Base-by-base conservation (phyloP, 2,797 vertebrate species). In the Myotis vivesi region DNA sequence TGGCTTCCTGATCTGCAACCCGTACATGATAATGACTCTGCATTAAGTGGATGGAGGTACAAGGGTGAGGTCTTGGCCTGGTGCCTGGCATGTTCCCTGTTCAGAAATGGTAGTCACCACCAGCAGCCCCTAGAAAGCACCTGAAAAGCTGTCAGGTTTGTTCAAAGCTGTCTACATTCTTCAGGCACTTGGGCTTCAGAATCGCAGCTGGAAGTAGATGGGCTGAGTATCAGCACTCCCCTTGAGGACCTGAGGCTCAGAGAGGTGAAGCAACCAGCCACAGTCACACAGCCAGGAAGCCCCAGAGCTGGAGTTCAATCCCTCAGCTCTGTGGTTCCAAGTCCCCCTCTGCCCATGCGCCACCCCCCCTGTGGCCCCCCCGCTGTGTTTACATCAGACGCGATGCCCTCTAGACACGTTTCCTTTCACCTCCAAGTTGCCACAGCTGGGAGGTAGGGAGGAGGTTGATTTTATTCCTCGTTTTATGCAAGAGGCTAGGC, bases 11-110 rank as follows among this genome's bases (percentile, higher is more conserved):
- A 41, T 49, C 69, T 28, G 62, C 25, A 30, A 19, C 25, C 9
- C 22, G 9, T 8, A 2, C n/a, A 17, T 6, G 8, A 15, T 11
- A 0, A 8, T 55, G 9, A 22, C 38, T 59, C 57, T 38, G 17
- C 2, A 3, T 59, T 5, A 22, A 71, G 36, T 33, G 77, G 23
- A 1, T 5, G 4, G 28, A 6, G 53, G 30, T 5, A 2, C 0
- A 17, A 0, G 3, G 6, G 20, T 28, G 15, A 30, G 17, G 55
- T 0, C 12, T 20, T 5, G 44, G 77, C 23, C 44, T 2, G 30
- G n/a, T 4, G n/a, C 38, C 3, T 5, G 76, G 73, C 87, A 0
- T 12, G 10, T 8, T 62, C 30, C 41, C 30, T 46, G 64, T n/a
- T 79, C 6, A 25, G 55, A 23, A 36, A 5, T 0, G 19, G 72